Evolutionary conservation across 2,888 invertebrate species (phyloP), one percentile per base, ranked within the genome.

Genomic region (Neria commutata): DNA sequence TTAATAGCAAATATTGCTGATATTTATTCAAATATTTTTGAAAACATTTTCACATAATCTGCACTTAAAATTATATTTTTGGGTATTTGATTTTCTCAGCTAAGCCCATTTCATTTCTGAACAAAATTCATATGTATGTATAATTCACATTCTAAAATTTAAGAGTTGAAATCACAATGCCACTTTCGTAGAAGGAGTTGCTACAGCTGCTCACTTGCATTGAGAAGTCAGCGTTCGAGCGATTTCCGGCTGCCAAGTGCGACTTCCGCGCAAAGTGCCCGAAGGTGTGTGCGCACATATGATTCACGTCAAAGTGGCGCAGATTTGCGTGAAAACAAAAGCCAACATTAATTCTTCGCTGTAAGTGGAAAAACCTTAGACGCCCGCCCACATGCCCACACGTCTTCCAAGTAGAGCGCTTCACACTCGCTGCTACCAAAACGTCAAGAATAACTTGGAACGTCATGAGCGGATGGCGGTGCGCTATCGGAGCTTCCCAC

Each of bases 191-290:
- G n/a, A n/a, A n/a, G n/a, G n/a, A n/a, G n/a, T n/a, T n/a, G n/a
- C n/a, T n/a, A n/a, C n/a, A n/a, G n/a, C n/a, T n/a, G n/a, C n/a
- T n/a, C n/a, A n/a, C n/a, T n/a, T n/a, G n/a, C n/a, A n/a, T n/a
- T n/a, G n/a, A n/a, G n/a, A n/a, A n/a, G n/a, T n/a, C n/a, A n/a
- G n/a, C n/a, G n/a, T n/a, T n/a, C n/a, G n/a, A 23, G 34, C 16
- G 24, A 52, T 42, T 52, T 52, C 52, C 52, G 40, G 52, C 25
- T 40, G 25, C 24, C 40, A 52, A 52, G 42, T 52, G 40, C 25
- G 16, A 52, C 42, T 42, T 42, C 42, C 42, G 17, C n/a, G n/a
- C 6, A 19, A 42, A 42, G 21, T 21, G 33, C 37, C 50, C 50
- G 50, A 51, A 33, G 40, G 42, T 26, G 52, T 52, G 52, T 52